Conservation (phyloP, 2,888 invertebrate species). For the Aleiodes leptofemur region DNA sequence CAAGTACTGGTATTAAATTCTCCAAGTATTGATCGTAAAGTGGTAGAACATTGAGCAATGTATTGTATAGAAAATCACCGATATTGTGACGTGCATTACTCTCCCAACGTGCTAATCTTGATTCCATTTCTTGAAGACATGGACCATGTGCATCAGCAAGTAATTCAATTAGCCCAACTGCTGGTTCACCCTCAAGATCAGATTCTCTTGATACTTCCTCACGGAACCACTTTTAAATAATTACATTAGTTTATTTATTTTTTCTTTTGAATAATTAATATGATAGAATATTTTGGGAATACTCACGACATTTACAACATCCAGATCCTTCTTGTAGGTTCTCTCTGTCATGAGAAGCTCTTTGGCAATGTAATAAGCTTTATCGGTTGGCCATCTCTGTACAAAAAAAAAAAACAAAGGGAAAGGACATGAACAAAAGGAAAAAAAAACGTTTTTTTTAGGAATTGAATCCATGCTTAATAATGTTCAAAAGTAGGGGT, state of each 20-base stretch:
- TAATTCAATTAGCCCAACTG: constrained; percentile 81
- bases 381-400: constrained; percentile 82
- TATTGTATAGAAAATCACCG: constrained; percentile 85
- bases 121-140: constrained; percentile 87
- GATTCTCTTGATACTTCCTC: constrained; percentile 82
- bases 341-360: constrained; percentile 97
- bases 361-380: constrained; percentile 90
- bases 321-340: constrained; percentile 95
- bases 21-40: constrained; percentile 85
- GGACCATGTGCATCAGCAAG: constrained; percentile 89
- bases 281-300: not conserved
- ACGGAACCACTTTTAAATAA: constrained; percentile 81
- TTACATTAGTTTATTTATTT: not conserved
- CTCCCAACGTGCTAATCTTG: constrained; percentile 85
- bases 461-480: too few relatives aligned
- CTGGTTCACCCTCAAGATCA: constrained; percentile 80
- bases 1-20: constrained; percentile 85
- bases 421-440: not conserved
- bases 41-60: constrained; percentile 79
- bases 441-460: too few relatives aligned
- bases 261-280: constrained; percentile 4
- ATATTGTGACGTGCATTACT: constrained; percentile 81
- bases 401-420: constrained; percentile 48
- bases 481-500: too few relatives aligned
- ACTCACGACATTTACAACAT: constrained; percentile 91